phyloP scores from a whole-genome alignment of 2,797 vertebrate genomes.

The Characodon lateralis region DNA sequence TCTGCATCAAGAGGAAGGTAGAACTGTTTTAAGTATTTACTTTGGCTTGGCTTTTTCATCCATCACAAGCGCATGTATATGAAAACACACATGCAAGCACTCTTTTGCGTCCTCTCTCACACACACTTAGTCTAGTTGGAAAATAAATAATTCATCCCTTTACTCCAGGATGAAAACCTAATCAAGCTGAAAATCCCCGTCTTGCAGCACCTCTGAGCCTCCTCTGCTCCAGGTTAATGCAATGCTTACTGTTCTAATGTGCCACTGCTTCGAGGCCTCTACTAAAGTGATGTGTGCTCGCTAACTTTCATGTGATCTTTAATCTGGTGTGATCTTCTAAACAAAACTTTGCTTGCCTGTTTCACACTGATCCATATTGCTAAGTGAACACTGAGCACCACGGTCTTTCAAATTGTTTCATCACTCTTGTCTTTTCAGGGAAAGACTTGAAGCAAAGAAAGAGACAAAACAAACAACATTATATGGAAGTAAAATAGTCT shows the following conservation, averaged over 20 bases:
- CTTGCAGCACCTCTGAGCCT: constrained; percentile 86
- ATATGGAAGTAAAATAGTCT: background rate
- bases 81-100: constrained; percentile 26
- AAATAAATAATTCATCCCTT: constrained; percentile 90
- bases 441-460: constrained; percentile 70
- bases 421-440: constrained; percentile 66
- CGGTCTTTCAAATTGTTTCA: constrained; percentile 75
- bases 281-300: constrained; percentile 67
- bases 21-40: constrained; percentile 81
- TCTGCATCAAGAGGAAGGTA: constrained; percentile 81
- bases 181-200: constrained; percentile 90
- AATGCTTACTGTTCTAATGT: constrained; percentile 81
- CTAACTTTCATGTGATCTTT: constrained; percentile 64
- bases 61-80: constrained; percentile 36
- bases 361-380: constrained; percentile 45
- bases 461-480: constrained; percentile 68
- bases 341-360: constrained; percentile 63
- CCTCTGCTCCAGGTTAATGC: constrained; percentile 87
- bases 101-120: constrained; percentile 34
- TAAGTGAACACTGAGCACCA: constrained; percentile 41
- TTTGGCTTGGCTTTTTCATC: constrained; percentile 69
- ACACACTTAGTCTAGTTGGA: constrained; percentile 66
- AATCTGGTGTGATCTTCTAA: constrained; percentile 76
- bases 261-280: constrained; percentile 73
- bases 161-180: constrained; percentile 89